phyloP scores from a whole-genome alignment of 2,797 vertebrate genomes.

The Lacerta agilis region DNA sequence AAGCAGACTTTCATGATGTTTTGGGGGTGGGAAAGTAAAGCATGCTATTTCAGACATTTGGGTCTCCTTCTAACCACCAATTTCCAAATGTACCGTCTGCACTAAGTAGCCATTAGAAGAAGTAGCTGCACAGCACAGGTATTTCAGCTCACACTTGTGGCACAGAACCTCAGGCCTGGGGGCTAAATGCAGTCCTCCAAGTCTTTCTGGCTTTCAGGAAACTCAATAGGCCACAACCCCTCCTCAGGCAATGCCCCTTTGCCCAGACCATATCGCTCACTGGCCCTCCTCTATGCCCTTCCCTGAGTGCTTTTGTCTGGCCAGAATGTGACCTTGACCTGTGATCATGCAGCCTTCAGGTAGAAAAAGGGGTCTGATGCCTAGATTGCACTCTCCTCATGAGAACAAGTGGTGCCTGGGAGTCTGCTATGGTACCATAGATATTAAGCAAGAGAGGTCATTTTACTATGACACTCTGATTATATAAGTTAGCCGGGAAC shows the following conservation, averaged over 20 bases:
- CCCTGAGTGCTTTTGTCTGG: too few relatives aligned
- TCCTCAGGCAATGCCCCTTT: too few relatives aligned
- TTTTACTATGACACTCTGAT: slow-evolving; percentile 46
- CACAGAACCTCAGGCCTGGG: too few relatives aligned
- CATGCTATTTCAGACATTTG: slow-evolving; percentile 64
- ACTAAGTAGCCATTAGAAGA: slow-evolving; percentile 53
- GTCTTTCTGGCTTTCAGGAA: too few relatives aligned
- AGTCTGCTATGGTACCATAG: slow-evolving; percentile 40
- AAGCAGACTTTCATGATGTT: slow-evolving; percentile 66
- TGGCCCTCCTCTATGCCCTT: too few relatives aligned
- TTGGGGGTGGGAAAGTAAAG: slow-evolving; percentile 8
- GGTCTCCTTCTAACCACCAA: slow-evolving; percentile 55
- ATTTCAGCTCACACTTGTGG: too few relatives aligned
- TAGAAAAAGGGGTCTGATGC: slow-evolving; percentile 33
- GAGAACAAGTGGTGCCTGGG: slow-evolving; percentile 25
- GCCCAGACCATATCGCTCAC: too few relatives aligned
- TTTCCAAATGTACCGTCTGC: slow-evolving; percentile 46
- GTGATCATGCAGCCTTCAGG: too few relatives aligned
- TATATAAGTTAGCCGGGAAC: slow-evolving; percentile 35
- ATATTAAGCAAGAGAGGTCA: slow-evolving; percentile 41
- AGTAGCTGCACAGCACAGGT: slow-evolving; percentile 31
- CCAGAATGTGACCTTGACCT: too few relatives aligned
- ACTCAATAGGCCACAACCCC: too few relatives aligned
- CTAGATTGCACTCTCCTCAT: slow-evolving; percentile 38
- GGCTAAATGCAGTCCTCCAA: too few relatives aligned